phyloP scores from a whole-genome alignment of 1,140 invertebrate species.

The Geopemphigus sp. region DNA sequence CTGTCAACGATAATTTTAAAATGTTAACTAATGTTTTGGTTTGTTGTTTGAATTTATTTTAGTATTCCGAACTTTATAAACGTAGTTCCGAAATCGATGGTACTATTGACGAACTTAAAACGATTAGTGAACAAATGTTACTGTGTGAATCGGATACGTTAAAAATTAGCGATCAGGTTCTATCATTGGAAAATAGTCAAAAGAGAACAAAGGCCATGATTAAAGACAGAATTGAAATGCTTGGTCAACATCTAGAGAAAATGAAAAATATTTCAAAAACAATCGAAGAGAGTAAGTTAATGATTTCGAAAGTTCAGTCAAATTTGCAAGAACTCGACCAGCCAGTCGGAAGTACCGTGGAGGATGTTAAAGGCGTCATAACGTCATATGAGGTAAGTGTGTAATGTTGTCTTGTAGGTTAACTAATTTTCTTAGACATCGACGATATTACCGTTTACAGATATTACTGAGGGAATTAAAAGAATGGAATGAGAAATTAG shows the following conservation, averaged over 20 bases:
- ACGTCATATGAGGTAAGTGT: conserved; percentile 66
- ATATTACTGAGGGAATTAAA: conserved; percentile 75
- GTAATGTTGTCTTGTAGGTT: neutral
- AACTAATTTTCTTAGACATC: no score
- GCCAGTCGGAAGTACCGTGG: conserved; percentile 79
- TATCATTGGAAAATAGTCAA: conserved; percentile 74
- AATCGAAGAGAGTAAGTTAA: conserved; percentile 74
- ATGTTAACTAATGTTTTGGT: no score
- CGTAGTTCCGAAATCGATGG: conserved; percentile 70
- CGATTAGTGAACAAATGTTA: conserved; percentile 77
- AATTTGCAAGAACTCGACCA: conserved; percentile 79
- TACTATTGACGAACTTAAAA: conserved; percentile 70
- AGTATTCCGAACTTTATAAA: conserved; percentile 74
- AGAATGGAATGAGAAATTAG: conserved; percentile 74
- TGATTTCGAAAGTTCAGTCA: conserved; percentile 75
- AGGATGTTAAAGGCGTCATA: conserved; percentile 78
- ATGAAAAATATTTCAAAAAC: conserved; percentile 74
- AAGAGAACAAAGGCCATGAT: conserved; percentile 70
- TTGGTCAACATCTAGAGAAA: conserved; percentile 74
- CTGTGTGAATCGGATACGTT: conserved; percentile 82
- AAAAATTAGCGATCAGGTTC: conserved; percentile 73
- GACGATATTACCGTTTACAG: conserved; percentile 51
- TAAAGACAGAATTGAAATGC: conserved; percentile 68
- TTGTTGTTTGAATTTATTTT: conserved; percentile 51
- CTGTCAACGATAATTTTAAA: neutral